Conservation (phyloP, 2,888 invertebrate genomes). For the Ecdyonurus torrentis region DNA sequence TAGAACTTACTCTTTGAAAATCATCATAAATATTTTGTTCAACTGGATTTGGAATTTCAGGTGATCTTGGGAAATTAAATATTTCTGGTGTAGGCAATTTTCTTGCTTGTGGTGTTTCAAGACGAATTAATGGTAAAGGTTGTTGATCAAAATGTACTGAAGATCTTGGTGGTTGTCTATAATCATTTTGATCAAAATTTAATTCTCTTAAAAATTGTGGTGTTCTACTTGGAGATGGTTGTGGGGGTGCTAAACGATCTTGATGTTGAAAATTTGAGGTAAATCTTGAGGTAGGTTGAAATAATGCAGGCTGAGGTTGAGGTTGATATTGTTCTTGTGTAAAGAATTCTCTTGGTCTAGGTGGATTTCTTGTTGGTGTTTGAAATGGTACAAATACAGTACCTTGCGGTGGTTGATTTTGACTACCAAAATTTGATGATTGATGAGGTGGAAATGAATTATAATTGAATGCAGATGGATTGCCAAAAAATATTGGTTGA, state of each 20-base stretch:
- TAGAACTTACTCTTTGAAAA: conserved; percentile 3
- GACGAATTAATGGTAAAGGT: not conserved
- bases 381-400: not conserved
- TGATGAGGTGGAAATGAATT: not conserved
- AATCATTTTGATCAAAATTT: not conserved
- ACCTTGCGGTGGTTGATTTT: not conserved
- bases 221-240: not conserved
- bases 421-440: not conserved
- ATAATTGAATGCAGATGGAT: not conserved
- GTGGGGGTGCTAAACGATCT: not conserved
- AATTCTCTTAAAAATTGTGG: not conserved
- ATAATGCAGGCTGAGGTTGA: not conserved
- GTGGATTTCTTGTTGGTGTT: not conserved
- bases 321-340: no score
- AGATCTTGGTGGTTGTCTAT: not conserved
- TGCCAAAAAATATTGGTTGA: not conserved
- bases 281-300: not conserved
- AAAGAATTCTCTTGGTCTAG: not conserved
- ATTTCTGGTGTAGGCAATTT: not conserved
- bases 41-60: conserved; percentile 12
- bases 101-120: not conserved
- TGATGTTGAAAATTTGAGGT: not conserved
- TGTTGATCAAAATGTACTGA: not conserved
- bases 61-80: not conserved
- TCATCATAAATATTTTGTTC: conserved; percentile 22